Evolutionary conservation across 2,888 invertebrate species (phyloP).

Genomic region (Yponomeuta malinellus): DNA sequence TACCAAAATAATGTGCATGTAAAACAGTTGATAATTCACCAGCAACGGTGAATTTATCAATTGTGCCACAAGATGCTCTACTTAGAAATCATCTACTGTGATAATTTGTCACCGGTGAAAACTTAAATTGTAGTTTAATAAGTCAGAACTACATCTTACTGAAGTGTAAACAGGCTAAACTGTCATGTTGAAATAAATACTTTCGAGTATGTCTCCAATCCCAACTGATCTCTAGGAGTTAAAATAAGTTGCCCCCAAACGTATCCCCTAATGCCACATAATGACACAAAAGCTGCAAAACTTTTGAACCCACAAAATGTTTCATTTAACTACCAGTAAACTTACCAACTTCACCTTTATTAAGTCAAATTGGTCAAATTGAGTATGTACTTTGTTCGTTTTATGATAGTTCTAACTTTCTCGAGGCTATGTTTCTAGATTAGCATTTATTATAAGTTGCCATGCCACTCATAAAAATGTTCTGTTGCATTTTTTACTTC

Average conservation of each 20-base stretch:
- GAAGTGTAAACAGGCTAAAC: too few relatives aligned
- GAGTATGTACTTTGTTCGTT: conserved; percentile 5
- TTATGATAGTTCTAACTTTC: not conserved
- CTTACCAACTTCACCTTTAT: not conserved
- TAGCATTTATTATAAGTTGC: conserved; percentile 5
- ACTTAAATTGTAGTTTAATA: too few relatives aligned
- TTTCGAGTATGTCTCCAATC: not conserved
- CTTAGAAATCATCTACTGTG: too few relatives aligned
- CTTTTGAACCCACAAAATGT: conserved; percentile 44
- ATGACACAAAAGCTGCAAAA: conserved; percentile 39
- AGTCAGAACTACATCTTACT: too few relatives aligned
- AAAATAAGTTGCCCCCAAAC: not conserved
- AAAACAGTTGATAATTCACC: too few relatives aligned
- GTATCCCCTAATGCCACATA: conserved; percentile 22
- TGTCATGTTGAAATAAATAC: not conserved
- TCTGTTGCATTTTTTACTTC: not conserved
- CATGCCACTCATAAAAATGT: not conserved
- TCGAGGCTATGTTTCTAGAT: conserved; percentile 4
- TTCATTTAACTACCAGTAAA: conserved; percentile 36
- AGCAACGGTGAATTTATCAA: too few relatives aligned
- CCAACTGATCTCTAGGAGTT: not conserved
- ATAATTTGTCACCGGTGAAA: too few relatives aligned
- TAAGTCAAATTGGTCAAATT: conserved; percentile 6
- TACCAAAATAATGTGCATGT: too few relatives aligned
- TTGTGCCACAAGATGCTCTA: too few relatives aligned